These are phyloP conservation scores for Gallinago stenura DNA, from an alignment of 2,797 vertebrate genomes.

Conservation along the genomic window DNA sequence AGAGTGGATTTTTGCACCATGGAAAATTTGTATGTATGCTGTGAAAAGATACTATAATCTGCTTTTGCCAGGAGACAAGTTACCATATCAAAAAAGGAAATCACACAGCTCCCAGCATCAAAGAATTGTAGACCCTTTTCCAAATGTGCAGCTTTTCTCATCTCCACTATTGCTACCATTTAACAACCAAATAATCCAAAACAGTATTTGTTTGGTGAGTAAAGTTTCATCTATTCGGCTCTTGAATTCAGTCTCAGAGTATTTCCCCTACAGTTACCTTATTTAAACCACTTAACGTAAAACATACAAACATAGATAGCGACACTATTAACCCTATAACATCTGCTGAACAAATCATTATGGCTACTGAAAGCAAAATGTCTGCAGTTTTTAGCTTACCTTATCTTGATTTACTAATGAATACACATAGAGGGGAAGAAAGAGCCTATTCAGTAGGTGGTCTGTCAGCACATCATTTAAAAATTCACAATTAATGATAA, in stretches of 20 bases:
- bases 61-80: background rate
- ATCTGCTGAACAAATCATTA: background rate
- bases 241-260: background rate
- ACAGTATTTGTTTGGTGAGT: background rate
- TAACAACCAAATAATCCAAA: background rate
- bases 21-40: background rate
- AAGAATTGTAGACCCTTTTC: background rate
- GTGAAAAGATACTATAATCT: background rate
- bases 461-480: slow-evolving; percentile 96
- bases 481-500: slow-evolving; percentile 98
- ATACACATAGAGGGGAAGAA: slow-evolving; percentile 95
- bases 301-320: background rate
- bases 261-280: background rate
- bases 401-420: slow-evolving; percentile 91
- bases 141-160: background rate
- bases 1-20: background rate
- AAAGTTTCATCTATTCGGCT: background rate
- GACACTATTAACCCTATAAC: background rate
- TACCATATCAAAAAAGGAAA: background rate
- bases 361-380: background rate
- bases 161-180: background rate
- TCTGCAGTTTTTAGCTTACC: slow-evolving; percentile 66
- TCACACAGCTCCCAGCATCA: rapidly evolving
- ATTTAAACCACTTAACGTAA: background rate
- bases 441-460: slow-evolving; percentile 96